Evolutionary conservation across 2,888 invertebrate genomes (phyloP), one percentile per base, ranked within the genome.

Genomic region (Diaperis boleti): DNA sequence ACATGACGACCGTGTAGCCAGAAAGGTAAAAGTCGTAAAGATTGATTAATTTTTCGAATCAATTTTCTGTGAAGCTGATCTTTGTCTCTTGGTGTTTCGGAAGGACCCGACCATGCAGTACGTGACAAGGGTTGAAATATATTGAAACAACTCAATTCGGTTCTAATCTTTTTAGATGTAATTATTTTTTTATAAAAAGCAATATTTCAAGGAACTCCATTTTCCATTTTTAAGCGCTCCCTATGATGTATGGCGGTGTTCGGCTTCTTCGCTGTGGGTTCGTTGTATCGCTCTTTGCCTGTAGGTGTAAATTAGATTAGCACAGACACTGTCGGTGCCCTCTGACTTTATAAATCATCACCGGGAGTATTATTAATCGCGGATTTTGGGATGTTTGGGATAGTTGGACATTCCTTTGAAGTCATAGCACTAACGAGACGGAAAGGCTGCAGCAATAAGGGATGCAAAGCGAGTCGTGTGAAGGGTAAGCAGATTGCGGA

Each of bases 401-500:
- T 26, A 26, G 26, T 26, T 26, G 26, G 6, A n/a, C 26, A 26
- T 26, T 26, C 26, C 15, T 13, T 39, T 15, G 39, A 39, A 13
- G 13, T 14, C 2, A 3, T 6, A 14, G 39, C 39, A 15, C 15
- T 15, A 39, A 39, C 39, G 45, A 42, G 35, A 41, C 35, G 39
- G 47, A 61, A 61, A 31, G n/a, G n/a, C n/a, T n/a, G n/a, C 22
- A 18, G 41, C 18, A 56, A 42, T 59, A 50, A 52, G 59, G 47
- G 54, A 59, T 54, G 63, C 26, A 61, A 47, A 61, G 33, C 22
- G 41, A 29, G 47, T 29, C 35, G 6, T 10, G 11, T 17, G 52
- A 29, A 63, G 59, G 55, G 64, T 64, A 49, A 35, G 52, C 59
- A 63, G 63, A 59, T 59, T 63, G 63, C 63, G 55, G 59, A 63